These are phyloP conservation scores for Ormyrus labotus DNA, from an alignment of 2,888 invertebrate species.

Conservation along the genomic window DNA sequence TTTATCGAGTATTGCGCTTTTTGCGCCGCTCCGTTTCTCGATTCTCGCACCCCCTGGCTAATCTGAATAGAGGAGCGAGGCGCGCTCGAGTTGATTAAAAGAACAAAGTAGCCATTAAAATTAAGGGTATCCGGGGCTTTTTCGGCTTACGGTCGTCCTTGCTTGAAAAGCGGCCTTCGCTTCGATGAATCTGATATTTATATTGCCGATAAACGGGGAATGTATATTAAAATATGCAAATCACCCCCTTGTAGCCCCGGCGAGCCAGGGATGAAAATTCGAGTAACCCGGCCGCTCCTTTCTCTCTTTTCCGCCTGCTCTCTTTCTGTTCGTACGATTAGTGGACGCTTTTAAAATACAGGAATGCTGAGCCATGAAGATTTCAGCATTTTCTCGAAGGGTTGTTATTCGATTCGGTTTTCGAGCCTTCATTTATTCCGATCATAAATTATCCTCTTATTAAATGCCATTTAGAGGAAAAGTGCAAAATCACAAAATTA, in stretches of 20 bases:
- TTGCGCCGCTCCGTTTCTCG: no score
- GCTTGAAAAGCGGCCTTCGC: conserved; percentile 56
- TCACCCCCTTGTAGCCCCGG: conserved; percentile 35
- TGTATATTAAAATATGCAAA: conserved; percentile 67
- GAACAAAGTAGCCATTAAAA: conserved; percentile 29
- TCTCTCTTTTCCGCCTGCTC: not conserved
- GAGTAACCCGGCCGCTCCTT: not conserved
- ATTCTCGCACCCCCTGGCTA: no score
- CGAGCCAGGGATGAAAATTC: not conserved
- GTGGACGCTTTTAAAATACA: not conserved
- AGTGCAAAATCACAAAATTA: no score
- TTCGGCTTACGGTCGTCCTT: conserved; percentile 56
- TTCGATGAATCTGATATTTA: conserved; percentile 65
- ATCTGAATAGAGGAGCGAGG: not conserved
- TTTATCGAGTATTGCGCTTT: no score
- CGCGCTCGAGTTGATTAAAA: not conserved
- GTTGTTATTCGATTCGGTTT: not conserved
- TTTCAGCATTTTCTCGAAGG: not conserved
- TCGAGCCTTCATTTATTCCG: not conserved
- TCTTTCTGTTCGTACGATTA: not conserved
- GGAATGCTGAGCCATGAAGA: conserved; percentile 17
- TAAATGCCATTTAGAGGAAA: not conserved
- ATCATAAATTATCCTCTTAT: not conserved
- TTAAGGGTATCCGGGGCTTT: not conserved
- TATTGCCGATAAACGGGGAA: conserved; percentile 64